phyloP scores from a whole-genome alignment of 2,888 invertebrate species.

The Stictocephala bisonia region DNA sequence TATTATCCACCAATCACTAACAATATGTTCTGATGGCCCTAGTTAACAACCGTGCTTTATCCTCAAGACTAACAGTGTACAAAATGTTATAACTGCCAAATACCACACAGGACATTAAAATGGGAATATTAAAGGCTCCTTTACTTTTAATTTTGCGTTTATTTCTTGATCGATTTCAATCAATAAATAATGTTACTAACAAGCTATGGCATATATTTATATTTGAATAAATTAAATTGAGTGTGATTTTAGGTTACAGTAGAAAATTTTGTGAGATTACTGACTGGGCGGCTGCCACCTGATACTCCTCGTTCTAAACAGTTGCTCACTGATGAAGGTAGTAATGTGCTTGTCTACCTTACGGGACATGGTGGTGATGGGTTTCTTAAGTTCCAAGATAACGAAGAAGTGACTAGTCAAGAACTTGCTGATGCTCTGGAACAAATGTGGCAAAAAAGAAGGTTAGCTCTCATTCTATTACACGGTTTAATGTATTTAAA shows the following conservation, averaged over 20 bases:
- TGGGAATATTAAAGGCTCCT: too few species aligned
- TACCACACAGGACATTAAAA: too few species aligned
- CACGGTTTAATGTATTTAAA: too few species aligned
- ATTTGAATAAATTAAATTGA: constrained; percentile 24
- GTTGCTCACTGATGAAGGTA: constrained; percentile 94
- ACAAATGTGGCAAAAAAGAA: constrained; percentile 99
- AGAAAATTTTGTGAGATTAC: constrained; percentile 95
- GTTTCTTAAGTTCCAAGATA: constrained; percentile 99
- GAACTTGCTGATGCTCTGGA: constrained; percentile 98
- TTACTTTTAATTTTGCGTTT: too few species aligned
- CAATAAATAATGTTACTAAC: neutral
- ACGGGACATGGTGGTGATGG: constrained; percentile 99
- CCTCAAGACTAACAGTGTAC: too few species aligned
- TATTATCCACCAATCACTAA: too few species aligned
- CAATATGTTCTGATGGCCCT: too few species aligned
- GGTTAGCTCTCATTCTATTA: too few species aligned
- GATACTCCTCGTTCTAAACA: constrained; percentile 96
- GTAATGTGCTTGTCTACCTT: constrained; percentile 95
- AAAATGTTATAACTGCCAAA: too few species aligned
- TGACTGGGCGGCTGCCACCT: constrained; percentile 92
- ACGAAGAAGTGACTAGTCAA: constrained; percentile 98
- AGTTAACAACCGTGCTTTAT: too few species aligned
- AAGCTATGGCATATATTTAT: neutral
- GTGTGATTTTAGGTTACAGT: constrained; percentile 83
- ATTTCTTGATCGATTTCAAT: neutral